Evolutionary conservation across 2,113 vertebrate species (phyloP), one percentile per base, ranked within the genome.

Genomic region (Colaptes auratus): DNA sequence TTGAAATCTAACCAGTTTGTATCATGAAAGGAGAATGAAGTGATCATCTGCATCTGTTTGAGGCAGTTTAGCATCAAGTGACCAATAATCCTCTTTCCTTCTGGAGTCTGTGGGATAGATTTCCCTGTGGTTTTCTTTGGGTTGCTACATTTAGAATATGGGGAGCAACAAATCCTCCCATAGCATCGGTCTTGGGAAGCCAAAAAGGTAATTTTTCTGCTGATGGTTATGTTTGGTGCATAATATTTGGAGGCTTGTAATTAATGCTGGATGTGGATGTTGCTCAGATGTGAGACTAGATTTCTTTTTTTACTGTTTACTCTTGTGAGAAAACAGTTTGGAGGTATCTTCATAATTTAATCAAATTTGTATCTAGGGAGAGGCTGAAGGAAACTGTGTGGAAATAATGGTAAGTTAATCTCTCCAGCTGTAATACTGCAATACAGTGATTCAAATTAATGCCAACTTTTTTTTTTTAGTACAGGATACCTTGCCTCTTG

Each of bases 261-360:
- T 21, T 65, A 64, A 77, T 88, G 35, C 58, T 94, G 60, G 56
- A 59, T 93, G 50, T 79, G 74, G 60, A 79, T 88, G 27, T 56
- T 88, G 61, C 73, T 63, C 23, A 61, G 21, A 81, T 93, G 61
- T 77, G 83, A 52, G 79, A 39, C n/a, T 66, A 12, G n/a, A 80
- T 87, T 93, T 92, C n/a, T 88, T 94, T n/a, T n/a, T 82, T 78
- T 80, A 82, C 33, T 83, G 69, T 88, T 92, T 92, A 74, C 20
- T 88, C 52, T 75, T 81, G 72, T 91, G 96, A 92, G 89, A 90
- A 91, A 95, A 50, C 65, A 69, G 44, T 94, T 91, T 95, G 65
- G 56, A 94, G 86, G 73, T 86, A 88, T 75, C 82, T 94, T n/a
- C 86, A 88, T 84, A 90, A 90, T 94, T 94, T 93, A 93, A 95